Evolutionary conservation across 2,888 invertebrate species (phyloP).

Genomic region (Ceramica pisi): DNA sequence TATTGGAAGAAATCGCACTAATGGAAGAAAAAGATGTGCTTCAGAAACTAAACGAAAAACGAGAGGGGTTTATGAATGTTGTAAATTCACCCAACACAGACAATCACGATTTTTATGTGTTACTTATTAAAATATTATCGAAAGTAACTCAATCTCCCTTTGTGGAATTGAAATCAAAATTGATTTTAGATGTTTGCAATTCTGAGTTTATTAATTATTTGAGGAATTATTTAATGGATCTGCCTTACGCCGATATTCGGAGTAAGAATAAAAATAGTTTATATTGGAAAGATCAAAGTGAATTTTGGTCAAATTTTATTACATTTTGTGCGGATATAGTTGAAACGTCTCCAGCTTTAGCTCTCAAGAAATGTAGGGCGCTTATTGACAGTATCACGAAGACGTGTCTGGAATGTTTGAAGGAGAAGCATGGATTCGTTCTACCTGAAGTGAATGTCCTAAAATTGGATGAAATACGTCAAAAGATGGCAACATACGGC

Average conservation of each 20-base stretch:
- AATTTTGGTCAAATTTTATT: conserved; percentile 82
- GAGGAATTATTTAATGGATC: conserved; percentile 78
- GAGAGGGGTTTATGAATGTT: conserved; percentile 76
- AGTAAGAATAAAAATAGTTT: conserved; percentile 56
- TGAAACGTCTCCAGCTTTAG: conserved; percentile 78
- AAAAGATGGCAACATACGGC: conserved; percentile 71
- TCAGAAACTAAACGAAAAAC: conserved; percentile 75
- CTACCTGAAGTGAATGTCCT: conserved; percentile 69
- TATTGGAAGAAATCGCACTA: conserved; percentile 77
- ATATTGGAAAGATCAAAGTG: conserved; percentile 80
- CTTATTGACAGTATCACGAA: conserved; percentile 77
- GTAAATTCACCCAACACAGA: conserved; percentile 72
- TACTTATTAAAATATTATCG: conserved; percentile 82
- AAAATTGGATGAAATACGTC: conserved; percentile 72
- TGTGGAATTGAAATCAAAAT: conserved; percentile 76
- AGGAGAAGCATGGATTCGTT: conserved; percentile 71
- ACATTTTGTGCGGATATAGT: conserved; percentile 80
- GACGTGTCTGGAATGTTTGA: conserved; percentile 76
- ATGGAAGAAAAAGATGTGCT: conserved; percentile 79
- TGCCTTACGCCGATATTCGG: conserved; percentile 71
- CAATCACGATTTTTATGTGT: conserved; percentile 77
- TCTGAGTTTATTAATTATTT: conserved; percentile 77
- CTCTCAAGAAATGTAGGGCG: conserved; percentile 78
- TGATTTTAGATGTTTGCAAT: conserved; percentile 80
- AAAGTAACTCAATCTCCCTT: conserved; percentile 81